Evolutionary conservation across 2,113 vertebrate species (phyloP), one percentile per base, ranked within the genome.

Genomic region (Sinocyclocheilus anshuiensis): DNA sequence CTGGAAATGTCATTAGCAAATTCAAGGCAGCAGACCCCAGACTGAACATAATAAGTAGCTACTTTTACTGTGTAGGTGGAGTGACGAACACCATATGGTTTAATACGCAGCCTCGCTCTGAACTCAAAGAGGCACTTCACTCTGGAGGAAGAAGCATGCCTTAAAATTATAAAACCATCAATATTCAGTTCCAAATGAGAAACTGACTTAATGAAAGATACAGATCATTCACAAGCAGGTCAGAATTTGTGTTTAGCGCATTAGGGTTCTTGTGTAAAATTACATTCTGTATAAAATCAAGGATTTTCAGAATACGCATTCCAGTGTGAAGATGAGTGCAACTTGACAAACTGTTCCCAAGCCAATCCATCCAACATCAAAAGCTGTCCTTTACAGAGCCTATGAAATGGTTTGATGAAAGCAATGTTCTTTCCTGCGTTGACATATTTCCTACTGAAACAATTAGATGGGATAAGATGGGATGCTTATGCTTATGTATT

Each of bases 31-130:
- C 82, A 81, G 77, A 84, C 67, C 83, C 79, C 86, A 89, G 83
- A 83, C 86, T 87, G 88, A 85, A 83, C 75, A 87, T 83, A 89
- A 87, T 85, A 87, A 85, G 86, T 79, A 87, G 88, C 86, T 85
- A 53, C 63, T 80, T 72, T 85, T 72, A 84, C 75, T 50, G 86
- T 77, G 77, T 86, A 81, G 88, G 85, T 86, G 85, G 81, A 81
- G 76, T 48, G 48, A 77, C 75, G 77, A 86, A 65, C 42, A 69
- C 59, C 86, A 85, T 89, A 82, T 87, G 86, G 78, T 85, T 89
- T 78, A 26, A 22, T 74, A 55, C 69, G 63, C 36, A 76, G 71
- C 83, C 78, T 53, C 39, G n/a, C 24, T 22, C 67, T 74, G 55
- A 77, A 84, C 83, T 59, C 74, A 53, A 10, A 63, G n/a, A 79